A percentile compares a stretch with the other conserved stretches of the same genome.
These are phyloP conservation scores for Agapornis canus DNA, from an alignment of 2,797 vertebrate genomes.

Conservation along the genomic window DNA sequence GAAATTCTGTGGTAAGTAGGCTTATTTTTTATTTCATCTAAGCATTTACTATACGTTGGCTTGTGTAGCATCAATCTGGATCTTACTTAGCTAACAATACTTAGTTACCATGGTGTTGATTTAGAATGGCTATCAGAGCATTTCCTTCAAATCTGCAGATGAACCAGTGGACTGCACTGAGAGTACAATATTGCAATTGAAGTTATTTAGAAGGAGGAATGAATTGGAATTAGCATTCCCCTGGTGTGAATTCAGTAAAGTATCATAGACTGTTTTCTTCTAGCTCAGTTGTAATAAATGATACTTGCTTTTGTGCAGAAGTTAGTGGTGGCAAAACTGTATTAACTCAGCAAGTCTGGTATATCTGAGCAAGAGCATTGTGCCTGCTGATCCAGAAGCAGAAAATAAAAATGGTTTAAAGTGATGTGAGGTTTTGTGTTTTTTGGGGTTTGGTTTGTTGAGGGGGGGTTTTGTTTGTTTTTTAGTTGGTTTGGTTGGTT, in stretches of 20 bases:
- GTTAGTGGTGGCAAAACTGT: neutral
- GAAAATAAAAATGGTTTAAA: neutral
- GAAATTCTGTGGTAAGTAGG: constrained; percentile 91
- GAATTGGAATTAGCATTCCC: neutral
- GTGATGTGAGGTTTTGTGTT: neutral
- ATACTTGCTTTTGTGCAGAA: neutral
- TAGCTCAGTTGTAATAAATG: neutral
- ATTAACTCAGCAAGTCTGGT: neutral
- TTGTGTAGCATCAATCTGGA: neutral
- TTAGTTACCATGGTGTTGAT: neutral
- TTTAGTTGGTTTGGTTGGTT: neutral
- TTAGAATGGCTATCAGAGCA: neutral
- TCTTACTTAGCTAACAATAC: neutral
- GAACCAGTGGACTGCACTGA: neutral
- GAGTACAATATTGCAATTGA: neutral
- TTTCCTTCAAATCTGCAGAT: neutral
- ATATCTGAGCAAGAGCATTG: neutral
- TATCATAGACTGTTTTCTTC: neutral
- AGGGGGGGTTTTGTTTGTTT: neutral
- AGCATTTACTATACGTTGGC: neutral
- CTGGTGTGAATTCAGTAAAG: neutral
- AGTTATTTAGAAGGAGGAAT: neutral
- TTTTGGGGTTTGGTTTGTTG: neutral
- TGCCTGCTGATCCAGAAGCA: neutral
- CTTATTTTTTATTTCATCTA: neutral